phyloP scores from a whole-genome alignment of 2,113 vertebrate species.

The Gavialis gangeticus region DNA sequence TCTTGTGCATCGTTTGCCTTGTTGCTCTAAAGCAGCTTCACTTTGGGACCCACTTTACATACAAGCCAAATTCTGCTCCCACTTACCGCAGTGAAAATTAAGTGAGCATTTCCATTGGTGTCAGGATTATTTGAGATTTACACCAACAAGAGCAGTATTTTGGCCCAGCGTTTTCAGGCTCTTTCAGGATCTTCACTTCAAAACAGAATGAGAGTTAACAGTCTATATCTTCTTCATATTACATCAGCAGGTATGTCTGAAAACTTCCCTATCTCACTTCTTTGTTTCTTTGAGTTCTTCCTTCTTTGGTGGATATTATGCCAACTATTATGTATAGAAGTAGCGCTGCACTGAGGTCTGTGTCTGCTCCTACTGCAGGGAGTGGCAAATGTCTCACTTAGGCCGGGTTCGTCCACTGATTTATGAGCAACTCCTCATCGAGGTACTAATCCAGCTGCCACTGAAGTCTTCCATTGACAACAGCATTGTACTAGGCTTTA shows the following conservation, averaged over 20 bases:
- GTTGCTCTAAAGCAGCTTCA: not conserved
- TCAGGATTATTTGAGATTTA: not conserved
- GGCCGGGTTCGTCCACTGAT: not conserved
- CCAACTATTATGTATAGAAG: not conserved
- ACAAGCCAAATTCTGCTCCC: not conserved
- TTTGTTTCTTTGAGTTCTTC: not conserved
- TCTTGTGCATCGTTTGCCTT: not conserved
- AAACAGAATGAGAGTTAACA: not conserved
- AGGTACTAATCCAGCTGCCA: not conserved
- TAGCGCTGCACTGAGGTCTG: not conserved
- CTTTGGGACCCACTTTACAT: not conserved
- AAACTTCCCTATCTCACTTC: not conserved
- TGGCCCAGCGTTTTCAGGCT: not conserved
- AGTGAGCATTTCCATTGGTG: not conserved
- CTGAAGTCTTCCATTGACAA: not conserved
- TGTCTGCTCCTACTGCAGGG: not conserved
- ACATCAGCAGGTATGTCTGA: not conserved
- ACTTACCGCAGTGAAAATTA: not conserved
- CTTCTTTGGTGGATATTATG: not conserved
- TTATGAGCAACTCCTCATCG: not conserved
- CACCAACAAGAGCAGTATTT: not conserved
- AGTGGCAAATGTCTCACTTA: not conserved
- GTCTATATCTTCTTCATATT: not conserved
- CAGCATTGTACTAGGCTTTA: not conserved
- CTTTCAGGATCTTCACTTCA: not conserved